These are phyloP conservation scores for Epirrita christyi DNA, from an alignment of 2,888 invertebrate species.

Conservation along the genomic window DNA sequence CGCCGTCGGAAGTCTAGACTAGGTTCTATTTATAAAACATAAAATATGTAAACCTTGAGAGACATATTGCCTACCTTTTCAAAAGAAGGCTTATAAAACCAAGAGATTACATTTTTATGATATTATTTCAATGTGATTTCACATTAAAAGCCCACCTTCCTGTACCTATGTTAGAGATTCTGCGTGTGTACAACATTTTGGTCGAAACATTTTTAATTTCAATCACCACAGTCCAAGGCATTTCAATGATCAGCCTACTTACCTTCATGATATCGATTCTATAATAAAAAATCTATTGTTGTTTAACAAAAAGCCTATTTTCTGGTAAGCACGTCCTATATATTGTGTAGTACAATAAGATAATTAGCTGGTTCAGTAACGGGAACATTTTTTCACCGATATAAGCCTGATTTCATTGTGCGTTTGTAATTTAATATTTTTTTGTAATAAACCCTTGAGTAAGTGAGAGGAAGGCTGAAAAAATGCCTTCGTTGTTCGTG, in stretches of 20 bases:
- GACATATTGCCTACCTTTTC: too few relatives aligned
- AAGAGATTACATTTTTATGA: too few relatives aligned
- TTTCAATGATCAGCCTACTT: conserved; percentile 65
- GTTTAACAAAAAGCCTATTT: conserved; percentile 74
- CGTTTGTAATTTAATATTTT: conserved; percentile 80
- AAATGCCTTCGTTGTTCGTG: conserved; percentile 60
- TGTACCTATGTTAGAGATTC: too few relatives aligned
- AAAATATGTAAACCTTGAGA: too few relatives aligned
- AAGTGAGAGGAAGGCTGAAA: conserved; percentile 63
- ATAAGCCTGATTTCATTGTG: conserved; percentile 70
- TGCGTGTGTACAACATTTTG: neutral
- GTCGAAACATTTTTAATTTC: conserved; percentile 30
- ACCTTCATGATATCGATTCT: conserved; percentile 70
- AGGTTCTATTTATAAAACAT: too few relatives aligned
- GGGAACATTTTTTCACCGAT: conserved; percentile 69
- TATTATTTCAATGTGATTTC: too few relatives aligned
- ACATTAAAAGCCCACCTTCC: too few relatives aligned
- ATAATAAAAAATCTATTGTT: conserved; percentile 69
- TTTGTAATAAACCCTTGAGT: conserved; percentile 68
- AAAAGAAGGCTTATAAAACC: too few relatives aligned
- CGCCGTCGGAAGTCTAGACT: too few relatives aligned
- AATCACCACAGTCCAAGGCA: conserved; percentile 43
- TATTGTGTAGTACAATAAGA: conserved; percentile 75
- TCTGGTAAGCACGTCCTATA: conserved; percentile 74
- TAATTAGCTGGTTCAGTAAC: conserved; percentile 80